Evolutionary conservation across 2,888 invertebrate genomes (phyloP), one percentile per base, ranked within the genome.

Genomic region (Hofmannophila pseudospretella): DNA sequence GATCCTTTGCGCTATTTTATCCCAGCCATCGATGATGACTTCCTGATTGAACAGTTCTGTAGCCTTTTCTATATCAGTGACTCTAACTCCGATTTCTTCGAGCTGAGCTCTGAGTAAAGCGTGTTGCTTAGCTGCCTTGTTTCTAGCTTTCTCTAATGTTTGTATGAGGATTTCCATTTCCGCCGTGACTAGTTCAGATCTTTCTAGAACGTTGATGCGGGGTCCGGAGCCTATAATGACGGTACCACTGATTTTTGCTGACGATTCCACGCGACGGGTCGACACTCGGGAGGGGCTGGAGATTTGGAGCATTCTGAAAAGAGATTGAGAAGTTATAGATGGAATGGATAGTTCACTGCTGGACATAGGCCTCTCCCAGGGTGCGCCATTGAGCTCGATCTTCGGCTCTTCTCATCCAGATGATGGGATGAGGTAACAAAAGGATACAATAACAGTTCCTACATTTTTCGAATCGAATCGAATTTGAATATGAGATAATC

Each of bases 1-100:
- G 36, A 91, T 90, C 44, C 89, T 76, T 42, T 90, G 90, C 0
- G 90, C 90, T 30, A 90, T 73, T 12, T 78, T 81, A 52, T 91
- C 90, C 58, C 88, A 77, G 0, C 88, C 89, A 1, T 81, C 80
- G 0, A 74, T 51, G 1, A 89, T 75, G 0, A 92, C 88, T 8
- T 79, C 75, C 35, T 85, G 72, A 26, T 90, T 78, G 39, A 91
- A 90, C 29, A 71, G 59, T 1, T 67, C 70, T 8, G 52, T 72
- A 0, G 88, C 79, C 30, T 89, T 88, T 1, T 74, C 67, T 0
- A 87, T 79, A 39, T 90, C 89, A 0, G 39, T 58, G 4, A 88
- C 85, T 30, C 89, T 69, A 0, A 89, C 58, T 0, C 77, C 76
- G 0, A 89, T 77, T 53, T 91, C 91, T 59, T 91, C 89, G 1